These are phyloP conservation scores for Druon quercuslanigerum DNA, from an alignment of 1,140 invertebrate genomes.

Conservation along the genomic window DNA sequence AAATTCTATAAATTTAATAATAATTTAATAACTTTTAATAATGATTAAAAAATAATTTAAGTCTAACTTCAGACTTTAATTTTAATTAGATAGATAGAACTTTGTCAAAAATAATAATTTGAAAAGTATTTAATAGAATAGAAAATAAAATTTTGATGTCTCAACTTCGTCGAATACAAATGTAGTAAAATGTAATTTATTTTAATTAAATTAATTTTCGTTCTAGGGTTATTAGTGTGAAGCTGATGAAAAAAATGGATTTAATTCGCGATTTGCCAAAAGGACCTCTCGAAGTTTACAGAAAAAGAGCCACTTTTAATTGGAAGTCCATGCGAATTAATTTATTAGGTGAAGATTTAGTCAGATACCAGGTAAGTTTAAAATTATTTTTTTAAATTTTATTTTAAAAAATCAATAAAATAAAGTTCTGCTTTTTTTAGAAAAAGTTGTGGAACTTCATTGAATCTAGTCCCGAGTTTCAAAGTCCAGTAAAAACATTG, in stretches of 20 bases:
- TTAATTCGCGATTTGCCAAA: conserved; percentile 77
- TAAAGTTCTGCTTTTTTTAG: conserved; percentile 74
- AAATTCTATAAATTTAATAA: too few species aligned
- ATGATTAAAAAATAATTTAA: too few species aligned
- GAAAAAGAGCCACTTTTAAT: conserved; percentile 86
- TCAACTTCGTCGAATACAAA: too few species aligned
- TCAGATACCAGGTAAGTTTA: conserved; percentile 77
- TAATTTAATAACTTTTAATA: too few species aligned
- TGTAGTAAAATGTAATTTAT: neutral
- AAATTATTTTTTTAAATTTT: neutral
- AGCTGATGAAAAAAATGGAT: conserved; percentile 46
- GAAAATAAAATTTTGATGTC: conserved; percentile 32
- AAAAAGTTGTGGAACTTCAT: conserved; percentile 87
- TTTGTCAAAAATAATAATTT: too few species aligned
- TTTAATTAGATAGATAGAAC: too few species aligned
- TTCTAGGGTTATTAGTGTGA: conserved; percentile 37
- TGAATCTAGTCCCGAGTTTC: conserved; percentile 89
- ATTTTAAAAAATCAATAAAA: neutral
- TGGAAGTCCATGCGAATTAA: conserved; percentile 88
- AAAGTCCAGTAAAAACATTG: conserved; percentile 74
- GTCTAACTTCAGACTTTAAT: too few species aligned
- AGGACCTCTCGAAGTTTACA: conserved; percentile 85
- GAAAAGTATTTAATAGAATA: conserved; percentile 1
- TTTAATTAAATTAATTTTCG: conserved; percentile 28
- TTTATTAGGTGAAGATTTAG: conserved; percentile 79